These are phyloP conservation scores for Lasioglossum figueresi DNA, from an alignment of 2,888 invertebrate genomes.

Conservation along the genomic window DNA sequence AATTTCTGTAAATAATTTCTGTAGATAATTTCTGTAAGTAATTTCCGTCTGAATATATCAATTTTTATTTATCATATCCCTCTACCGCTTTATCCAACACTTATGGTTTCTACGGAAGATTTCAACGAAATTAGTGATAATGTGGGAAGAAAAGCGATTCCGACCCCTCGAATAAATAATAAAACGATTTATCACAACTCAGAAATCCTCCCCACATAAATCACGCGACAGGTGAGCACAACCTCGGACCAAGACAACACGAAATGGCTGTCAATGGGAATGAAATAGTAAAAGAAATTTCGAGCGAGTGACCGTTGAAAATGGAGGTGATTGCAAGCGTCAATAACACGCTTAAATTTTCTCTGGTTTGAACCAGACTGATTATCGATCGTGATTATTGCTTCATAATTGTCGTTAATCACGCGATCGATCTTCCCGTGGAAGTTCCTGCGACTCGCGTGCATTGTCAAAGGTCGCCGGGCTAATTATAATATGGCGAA, in stretches of 20 bases:
- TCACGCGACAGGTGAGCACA: neutral
- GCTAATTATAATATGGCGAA: neutral
- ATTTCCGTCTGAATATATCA: too few relatives aligned
- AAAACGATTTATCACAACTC: neutral
- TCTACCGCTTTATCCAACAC: too few relatives aligned
- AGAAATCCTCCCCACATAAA: conserved; percentile 5
- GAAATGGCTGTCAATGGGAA: neutral
- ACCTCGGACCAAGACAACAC: neutral
- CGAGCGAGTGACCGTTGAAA: neutral
- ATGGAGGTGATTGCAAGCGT: neutral
- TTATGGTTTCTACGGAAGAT: neutral
- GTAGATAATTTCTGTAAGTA: too few relatives aligned
- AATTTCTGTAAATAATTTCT: too few relatives aligned
- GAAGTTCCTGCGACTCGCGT: neutral
- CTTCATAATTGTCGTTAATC: neutral
- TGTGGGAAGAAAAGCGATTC: neutral
- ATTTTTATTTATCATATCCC: too few relatives aligned
- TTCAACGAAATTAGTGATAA: neutral
- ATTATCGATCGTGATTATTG: neutral
- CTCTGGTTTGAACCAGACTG: neutral
- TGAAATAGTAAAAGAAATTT: neutral
- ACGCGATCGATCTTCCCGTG: neutral
- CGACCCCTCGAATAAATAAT: conserved; percentile 3
- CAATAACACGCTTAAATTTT: too few relatives aligned
- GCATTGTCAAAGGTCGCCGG: neutral